These are phyloP conservation scores for Tokudaia tokunoshimensis DNA, from an alignment of 2,797 vertebrate genomes.

Conservation along the genomic window DNA sequence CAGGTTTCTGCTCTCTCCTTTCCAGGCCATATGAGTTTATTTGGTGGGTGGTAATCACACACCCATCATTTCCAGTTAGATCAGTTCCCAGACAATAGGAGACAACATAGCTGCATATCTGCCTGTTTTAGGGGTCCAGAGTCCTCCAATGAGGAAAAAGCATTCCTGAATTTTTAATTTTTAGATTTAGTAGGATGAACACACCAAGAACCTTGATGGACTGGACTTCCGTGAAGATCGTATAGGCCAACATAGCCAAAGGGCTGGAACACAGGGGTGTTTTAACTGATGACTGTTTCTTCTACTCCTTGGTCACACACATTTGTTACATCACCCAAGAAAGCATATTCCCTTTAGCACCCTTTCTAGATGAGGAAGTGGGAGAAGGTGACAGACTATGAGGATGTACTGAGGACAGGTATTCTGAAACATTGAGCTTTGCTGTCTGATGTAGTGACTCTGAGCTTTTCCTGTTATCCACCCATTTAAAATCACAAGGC, in stretches of 20 bases:
- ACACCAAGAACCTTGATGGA: neutral
- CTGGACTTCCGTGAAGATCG: neutral
- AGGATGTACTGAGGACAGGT: neutral
- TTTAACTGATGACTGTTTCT: neutral
- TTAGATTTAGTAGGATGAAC: neutral
- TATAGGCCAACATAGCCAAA: neutral
- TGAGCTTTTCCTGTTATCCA: neutral
- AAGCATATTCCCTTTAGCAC: neutral
- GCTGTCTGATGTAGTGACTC: neutral
- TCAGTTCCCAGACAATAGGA: neutral
- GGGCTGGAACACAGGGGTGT: neutral
- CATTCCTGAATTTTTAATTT: neutral
- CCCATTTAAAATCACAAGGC: neutral
- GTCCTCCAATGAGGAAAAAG: neutral
- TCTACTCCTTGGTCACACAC: neutral
- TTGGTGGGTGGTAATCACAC: neutral
- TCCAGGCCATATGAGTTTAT: neutral
- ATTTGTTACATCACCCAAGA: neutral
- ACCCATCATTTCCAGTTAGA: neutral
- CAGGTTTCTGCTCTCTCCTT: neutral
- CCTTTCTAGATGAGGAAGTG: neutral
- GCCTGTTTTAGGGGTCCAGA: accelerated
- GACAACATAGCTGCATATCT: neutral
- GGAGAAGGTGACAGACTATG: neutral
- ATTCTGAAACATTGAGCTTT: accelerated